Evolutionary conservation across 2,797 vertebrate species (phyloP), one percentile per base, ranked within the genome.

Genomic region (Pseudomugil tenellus): DNA sequence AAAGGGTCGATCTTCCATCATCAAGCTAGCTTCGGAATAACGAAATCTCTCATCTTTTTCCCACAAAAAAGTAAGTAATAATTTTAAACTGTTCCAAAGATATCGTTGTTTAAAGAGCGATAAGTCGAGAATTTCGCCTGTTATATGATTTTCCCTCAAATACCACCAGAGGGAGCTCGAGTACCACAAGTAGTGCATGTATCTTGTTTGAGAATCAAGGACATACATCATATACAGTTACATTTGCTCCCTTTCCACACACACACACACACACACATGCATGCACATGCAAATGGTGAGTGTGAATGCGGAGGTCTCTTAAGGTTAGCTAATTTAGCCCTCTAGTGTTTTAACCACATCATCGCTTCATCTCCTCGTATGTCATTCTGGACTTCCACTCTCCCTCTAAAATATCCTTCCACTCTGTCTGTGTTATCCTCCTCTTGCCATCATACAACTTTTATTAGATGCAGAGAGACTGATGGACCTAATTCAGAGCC

Each of bases 291-390:
- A 72, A 74, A 39, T 12, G 32, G 53, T 12, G 32, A 54, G n/a
- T 31, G 61, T 46, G 60, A 61, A 76, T 1, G 21, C 17, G 2
- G 25, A 34, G n/a, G 58, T 79, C 88, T 87, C 81, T 53, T 1
- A 84, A 74, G 89, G 80, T 84, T 81, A 72, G 72, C 84, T 92
- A 89, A 90, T 90, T 87, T 90, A 87, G 81, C 76, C 87, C 84
- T 80, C 83, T 84, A 87, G 89, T 87, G 87, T 83, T 74, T 81
- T 72, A 68, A 75, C 71, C 76, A 73, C 66, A 78, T 87, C 63
- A 63, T 63, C 16, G 68, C 80, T 83, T 79, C 76, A 74, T 79
- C 74, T 67, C 64, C 32, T 56, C 64, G 35, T 67, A 73, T 54
- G 69, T 79, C 63, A 6, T 63, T 74, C 62, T 58, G 61, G 72